Conservation (phyloP, 1,140 invertebrate species). For the Nixonia krombeini region DNA sequence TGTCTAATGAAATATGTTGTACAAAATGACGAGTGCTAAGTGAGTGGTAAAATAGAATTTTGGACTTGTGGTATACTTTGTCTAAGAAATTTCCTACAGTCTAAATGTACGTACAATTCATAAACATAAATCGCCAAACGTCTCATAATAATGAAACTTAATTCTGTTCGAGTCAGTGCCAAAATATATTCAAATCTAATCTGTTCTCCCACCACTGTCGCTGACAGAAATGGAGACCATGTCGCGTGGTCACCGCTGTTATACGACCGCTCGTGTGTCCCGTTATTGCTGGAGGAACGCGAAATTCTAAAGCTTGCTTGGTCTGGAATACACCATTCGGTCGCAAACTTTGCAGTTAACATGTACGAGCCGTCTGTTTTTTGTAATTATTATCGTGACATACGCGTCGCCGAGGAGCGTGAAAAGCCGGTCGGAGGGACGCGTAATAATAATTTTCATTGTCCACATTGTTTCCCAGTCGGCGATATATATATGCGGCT, state of each 20-base stretch:
- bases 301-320: conserved; percentile 19
- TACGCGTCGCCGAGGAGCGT: too few relatives aligned
- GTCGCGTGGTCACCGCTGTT: conserved; percentile 11
- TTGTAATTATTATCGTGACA: too few relatives aligned
- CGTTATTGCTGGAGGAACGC: conserved; percentile 13
- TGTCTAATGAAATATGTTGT: too few relatives aligned
- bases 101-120: too few relatives aligned
- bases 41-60: too few relatives aligned
- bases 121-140: too few relatives aligned
- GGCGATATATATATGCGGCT: too few relatives aligned
- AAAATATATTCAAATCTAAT: conserved; percentile 32
- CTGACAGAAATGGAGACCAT: conserved; percentile 44
- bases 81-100: too few relatives aligned
- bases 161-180: background rate
- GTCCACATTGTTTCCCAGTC: background rate
- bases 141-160: background rate
- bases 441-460: conserved; percentile 4
- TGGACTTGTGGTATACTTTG: too few relatives aligned
- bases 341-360: conserved; percentile 28
- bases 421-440: too few relatives aligned
- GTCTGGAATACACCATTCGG: conserved; percentile 22
- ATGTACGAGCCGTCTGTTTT: conserved; percentile 22
- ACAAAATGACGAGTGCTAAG: too few relatives aligned
- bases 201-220: conserved; percentile 28
- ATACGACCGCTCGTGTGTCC: conserved; percentile 1